Conservation (phyloP, 2,888 invertebrate species). For the Listrodromus nycthemerus region DNA sequence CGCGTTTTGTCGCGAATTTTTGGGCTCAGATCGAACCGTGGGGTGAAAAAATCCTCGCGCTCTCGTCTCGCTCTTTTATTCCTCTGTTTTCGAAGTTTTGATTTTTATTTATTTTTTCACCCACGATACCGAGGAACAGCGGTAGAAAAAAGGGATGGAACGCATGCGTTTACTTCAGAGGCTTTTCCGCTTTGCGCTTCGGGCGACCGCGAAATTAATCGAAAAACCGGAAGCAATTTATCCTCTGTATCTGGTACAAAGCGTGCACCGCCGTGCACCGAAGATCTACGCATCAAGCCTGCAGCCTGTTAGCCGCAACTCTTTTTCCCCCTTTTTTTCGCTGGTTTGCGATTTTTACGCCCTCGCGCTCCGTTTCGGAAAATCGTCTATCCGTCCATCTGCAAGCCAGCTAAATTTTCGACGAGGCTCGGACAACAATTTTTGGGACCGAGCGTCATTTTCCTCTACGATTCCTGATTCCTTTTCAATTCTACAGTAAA, state of each 20-base stretch:
- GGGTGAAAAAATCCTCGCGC: slow-evolving; percentile 44
- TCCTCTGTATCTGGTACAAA: slow-evolving; percentile 35
- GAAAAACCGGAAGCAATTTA: slow-evolving; percentile 80
- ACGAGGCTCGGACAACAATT: not conserved
- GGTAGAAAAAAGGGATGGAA: slow-evolving; percentile 8
- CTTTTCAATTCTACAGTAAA: not conserved
- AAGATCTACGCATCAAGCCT: not conserved
- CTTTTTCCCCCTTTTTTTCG: not conserved
- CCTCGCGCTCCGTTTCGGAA: not conserved
- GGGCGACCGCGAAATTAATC: slow-evolving; percentile 76
- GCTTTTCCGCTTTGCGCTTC: slow-evolving; percentile 49
- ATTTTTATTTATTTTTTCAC: not conserved
- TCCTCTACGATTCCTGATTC: not conserved
- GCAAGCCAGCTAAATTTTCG: not conserved
- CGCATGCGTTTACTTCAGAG: slow-evolving; percentile 29
- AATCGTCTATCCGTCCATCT: not conserved
- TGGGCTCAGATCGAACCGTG: slow-evolving; percentile 60
- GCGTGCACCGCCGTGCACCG: not conserved
- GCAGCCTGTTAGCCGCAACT: not conserved
- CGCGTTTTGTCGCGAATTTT: slow-evolving; percentile 9
- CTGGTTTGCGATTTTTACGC: not conserved
- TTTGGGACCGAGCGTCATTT: not conserved
- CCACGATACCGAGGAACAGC: slow-evolving; percentile 14
- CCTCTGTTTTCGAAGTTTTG: slow-evolving; percentile 5
- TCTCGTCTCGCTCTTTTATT: slow-evolving; percentile 26